Conservation (phyloP, 2,797 vertebrate genomes). For the Hybognathus amarus region DNA sequence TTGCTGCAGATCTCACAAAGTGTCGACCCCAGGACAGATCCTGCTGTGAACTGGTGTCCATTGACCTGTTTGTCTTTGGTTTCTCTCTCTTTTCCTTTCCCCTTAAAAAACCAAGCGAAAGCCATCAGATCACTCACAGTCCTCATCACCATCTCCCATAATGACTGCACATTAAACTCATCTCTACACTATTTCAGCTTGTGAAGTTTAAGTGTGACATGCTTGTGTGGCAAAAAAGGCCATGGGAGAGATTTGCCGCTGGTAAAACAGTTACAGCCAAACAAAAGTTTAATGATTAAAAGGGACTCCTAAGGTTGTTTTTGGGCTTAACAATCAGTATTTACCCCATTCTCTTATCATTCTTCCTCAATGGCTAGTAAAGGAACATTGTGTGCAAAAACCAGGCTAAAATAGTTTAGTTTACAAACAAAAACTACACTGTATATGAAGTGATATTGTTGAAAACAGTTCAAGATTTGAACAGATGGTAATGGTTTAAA, state of each 20-base stretch:
- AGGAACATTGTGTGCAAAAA: too few species aligned
- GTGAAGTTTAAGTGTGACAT: not conserved
- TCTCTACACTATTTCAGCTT: constrained; percentile 3
- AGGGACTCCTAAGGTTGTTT: constrained; percentile 7
- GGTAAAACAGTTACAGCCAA: constrained; percentile 16
- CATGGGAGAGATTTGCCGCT: constrained; percentile 2
- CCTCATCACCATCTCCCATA: not conserved
- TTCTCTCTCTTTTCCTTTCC: constrained; percentile 87
- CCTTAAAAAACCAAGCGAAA: constrained; percentile 71
- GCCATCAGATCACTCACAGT: constrained; percentile 55
- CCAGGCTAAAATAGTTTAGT: not conserved
- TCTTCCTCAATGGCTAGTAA: too few species aligned
- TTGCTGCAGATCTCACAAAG: constrained; percentile 91
- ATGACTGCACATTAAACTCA: not conserved
- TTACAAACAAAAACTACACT: not conserved
- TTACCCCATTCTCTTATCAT: not conserved
- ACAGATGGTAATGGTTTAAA: not conserved
- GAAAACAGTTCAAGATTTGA: not conserved
- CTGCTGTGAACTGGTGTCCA: constrained; percentile 86
- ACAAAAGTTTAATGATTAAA: constrained; percentile 57
- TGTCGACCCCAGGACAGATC: constrained; percentile 81
- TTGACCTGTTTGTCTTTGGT: constrained; percentile 83
- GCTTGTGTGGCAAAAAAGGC: constrained; percentile 1
- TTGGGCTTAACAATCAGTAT: not conserved
- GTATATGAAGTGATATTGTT: not conserved